Conservation (phyloP, 2,888 invertebrate genomes). For the Drosophila peninsularis region DNA sequence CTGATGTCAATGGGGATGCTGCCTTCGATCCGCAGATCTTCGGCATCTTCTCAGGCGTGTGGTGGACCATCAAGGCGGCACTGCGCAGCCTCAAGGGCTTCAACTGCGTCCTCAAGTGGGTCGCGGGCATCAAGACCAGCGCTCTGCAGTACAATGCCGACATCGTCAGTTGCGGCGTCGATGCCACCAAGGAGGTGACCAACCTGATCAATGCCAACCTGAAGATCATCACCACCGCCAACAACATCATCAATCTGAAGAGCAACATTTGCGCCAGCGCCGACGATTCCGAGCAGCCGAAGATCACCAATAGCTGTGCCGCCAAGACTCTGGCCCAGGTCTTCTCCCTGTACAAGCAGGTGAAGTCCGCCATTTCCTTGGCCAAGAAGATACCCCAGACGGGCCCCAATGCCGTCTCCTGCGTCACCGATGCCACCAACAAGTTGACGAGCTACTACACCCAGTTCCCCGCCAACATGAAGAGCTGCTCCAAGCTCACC, state of each 20-base stretch:
- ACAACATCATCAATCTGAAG: conserved; percentile 57
- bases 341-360: conserved; percentile 47
- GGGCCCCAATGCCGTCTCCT: conserved; percentile 58
- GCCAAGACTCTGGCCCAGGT: conserved; percentile 46
- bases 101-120: conserved; percentile 71
- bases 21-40: conserved; percentile 25
- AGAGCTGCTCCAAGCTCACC: conserved; percentile 66
- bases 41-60: conserved; percentile 12
- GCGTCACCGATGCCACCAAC: conserved; percentile 47
- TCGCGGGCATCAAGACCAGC: conserved; percentile 51
- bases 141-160: conserved; percentile 50
- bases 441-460: conserved; percentile 57
- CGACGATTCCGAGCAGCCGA: conserved; percentile 5
- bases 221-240: conserved; percentile 54
- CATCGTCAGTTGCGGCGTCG: conserved; percentile 57
- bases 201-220: conserved; percentile 60
- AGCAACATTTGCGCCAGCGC: conserved; percentile 54
- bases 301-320: conserved; percentile 47
- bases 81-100: conserved; percentile 70
- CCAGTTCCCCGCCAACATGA: conserved; percentile 58
- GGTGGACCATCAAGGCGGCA: conserved; percentile 33
- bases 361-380: conserved; percentile 36
- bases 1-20: conserved; percentile 15
- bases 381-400: conserved; percentile 62
- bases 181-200: conserved; percentile 57